A percentile compares a stretch with the other conserved stretches of the same genome.
Conservation (phyloP, 2,113 vertebrate genomes). For the Eleginops maclovinus region DNA sequence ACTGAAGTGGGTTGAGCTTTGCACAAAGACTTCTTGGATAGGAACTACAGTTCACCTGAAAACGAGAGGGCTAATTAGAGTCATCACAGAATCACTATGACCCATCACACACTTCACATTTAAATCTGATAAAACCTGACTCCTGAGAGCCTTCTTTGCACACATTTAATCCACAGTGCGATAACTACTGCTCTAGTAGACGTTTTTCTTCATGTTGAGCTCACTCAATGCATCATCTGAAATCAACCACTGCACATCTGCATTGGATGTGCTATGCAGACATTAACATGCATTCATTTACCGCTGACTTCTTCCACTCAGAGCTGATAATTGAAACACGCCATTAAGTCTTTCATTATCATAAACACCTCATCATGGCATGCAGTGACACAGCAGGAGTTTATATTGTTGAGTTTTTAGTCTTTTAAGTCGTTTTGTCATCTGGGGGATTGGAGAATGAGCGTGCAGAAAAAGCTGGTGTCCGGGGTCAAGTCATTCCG, state of each 20-base stretch:
- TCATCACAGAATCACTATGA: too few species aligned
- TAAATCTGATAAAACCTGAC: too few species aligned
- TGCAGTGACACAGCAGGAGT: not conserved
- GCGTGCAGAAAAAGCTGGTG: slow-evolving; percentile 15
- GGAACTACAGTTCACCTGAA: not conserved
- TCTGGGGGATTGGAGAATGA: not conserved
- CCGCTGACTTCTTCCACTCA: not conserved
- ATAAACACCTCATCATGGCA: not conserved
- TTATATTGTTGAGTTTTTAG: not conserved
- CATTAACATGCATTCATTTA: not conserved
- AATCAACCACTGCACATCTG: not conserved
- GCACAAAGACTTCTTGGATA: too few species aligned
- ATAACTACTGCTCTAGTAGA: too few species aligned
- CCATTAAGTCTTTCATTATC: slow-evolving; percentile 12
- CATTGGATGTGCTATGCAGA: not conserved
- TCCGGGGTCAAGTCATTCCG: slow-evolving; percentile 38
- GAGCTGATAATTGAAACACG: not conserved
- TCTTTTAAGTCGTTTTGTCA: slow-evolving; percentile 14
- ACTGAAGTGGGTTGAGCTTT: too few species aligned
- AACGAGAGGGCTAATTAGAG: too few species aligned
- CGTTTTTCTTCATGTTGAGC: not conserved
- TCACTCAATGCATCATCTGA: not conserved
- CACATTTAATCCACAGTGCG: too few species aligned
- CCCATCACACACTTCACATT: too few species aligned
- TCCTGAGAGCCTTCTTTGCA: not conserved